These are phyloP conservation scores for Petrosia ficiformis DNA, from an alignment of 37 sponge, comb jelly and placozoan genomes.

Conservation along the genomic window DNA sequence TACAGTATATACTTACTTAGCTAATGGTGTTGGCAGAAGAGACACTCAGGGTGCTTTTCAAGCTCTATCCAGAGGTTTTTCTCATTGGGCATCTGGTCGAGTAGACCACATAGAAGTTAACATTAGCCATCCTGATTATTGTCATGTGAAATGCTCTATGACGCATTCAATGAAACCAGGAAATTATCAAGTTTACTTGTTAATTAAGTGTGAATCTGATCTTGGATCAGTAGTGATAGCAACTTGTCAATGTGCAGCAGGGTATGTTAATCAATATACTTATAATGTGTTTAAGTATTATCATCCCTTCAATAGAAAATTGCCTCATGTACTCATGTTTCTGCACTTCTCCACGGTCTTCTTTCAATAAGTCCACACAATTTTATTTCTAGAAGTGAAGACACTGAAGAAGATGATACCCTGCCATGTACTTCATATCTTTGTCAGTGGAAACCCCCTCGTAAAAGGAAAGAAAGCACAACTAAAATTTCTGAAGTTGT, in stretches of 20 bases:
- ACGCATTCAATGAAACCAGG: slow-evolving; percentile 32
- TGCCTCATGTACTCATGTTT: slow-evolving; percentile 30
- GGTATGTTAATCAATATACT: background rate
- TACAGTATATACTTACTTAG: slow-evolving; percentile 24
- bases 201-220: background rate
- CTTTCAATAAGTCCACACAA: background rate
- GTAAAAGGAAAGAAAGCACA: slow-evolving; percentile 19
- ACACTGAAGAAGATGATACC: background rate
- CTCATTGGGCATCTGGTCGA: slow-evolving; percentile 27
- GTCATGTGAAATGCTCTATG: slow-evolving; percentile 19
- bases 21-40: background rate
- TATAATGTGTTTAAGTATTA: background rate
- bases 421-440: slow-evolving; percentile 21
- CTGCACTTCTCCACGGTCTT: slow-evolving; percentile 21
- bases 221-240: slow-evolving; percentile 2
- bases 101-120: slow-evolving; percentile 20
- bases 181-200: slow-evolving; percentile 13
- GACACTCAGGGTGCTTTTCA: slow-evolving; percentile 10
- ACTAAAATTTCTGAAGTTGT: slow-evolving; percentile 4
- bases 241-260: slow-evolving; percentile 28
- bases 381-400: background rate
- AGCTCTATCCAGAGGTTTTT: slow-evolving; percentile 6
- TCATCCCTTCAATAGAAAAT: slow-evolving; percentile 1
- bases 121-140: slow-evolving; percentile 1
- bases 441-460: slow-evolving; percentile 33